phyloP scores from a whole-genome alignment of 2,113 vertebrate species.

The Phrynosoma blainvillii region DNA sequence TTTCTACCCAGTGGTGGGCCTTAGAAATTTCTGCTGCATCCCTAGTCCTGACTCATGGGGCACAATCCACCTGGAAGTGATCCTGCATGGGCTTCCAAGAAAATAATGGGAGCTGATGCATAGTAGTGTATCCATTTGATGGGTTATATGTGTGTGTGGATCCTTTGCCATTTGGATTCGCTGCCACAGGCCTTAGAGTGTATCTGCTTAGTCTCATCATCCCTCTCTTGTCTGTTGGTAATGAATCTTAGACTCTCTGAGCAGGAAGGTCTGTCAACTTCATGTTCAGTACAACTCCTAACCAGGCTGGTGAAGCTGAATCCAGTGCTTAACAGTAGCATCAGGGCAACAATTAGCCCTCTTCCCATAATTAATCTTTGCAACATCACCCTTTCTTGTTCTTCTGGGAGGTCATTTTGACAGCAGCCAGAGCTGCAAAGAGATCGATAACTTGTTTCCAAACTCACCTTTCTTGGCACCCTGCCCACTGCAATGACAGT shows the following conservation, averaged over 20 bases:
- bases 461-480: slow-evolving; percentile 18
- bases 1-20: not conserved
- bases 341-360: not conserved
- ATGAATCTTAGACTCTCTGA: not conserved
- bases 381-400: not conserved
- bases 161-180: not conserved
- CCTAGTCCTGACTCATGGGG: not conserved
- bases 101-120: not conserved
- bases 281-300: not conserved
- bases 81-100: not conserved
- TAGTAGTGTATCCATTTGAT: not conserved
- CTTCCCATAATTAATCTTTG: not conserved
- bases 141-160: too few relatives aligned
- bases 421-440: not conserved
- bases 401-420: not conserved
- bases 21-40: not conserved
- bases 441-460: slow-evolving; percentile 18
- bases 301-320: not conserved
- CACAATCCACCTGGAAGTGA: not conserved
- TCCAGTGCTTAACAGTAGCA: not conserved
- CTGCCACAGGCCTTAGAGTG: not conserved
- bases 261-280: not conserved
- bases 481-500: not conserved
- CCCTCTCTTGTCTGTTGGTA: not conserved
- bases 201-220: not conserved